Evolutionary conservation across 2,888 invertebrate species (phyloP), one percentile per base, ranked within the genome.

Genomic region (Candidula unifasciata): DNA sequence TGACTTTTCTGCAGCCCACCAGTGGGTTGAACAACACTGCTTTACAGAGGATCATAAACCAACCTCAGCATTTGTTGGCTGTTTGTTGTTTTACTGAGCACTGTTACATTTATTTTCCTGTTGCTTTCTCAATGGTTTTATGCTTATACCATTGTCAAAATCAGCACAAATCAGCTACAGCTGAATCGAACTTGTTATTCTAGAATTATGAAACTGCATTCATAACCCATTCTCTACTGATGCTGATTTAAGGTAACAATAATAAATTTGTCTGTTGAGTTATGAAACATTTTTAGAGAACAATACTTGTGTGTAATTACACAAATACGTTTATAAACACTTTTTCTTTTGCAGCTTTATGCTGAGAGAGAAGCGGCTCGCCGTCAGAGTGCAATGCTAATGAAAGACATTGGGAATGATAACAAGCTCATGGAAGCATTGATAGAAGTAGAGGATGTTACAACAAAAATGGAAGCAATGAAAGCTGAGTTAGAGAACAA

Each of bases 341-440:
- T 5, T 64, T 30, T 78, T 78, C 60, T 69, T 27, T 24, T n/a
- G n/a, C 52, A 92, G 92, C 88, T 90, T 78, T 86, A 89, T 74
- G 89, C 89, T 2, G 88, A 91, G 82, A 88, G 89, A 68, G 89
- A 89, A 54, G 91, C 90, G 76, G 90, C 91, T 74, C 89, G 89
- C 54, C 86, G 92, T 16, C 90, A 92, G 86, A 92, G 92, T 86
- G 86, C 87, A 60, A 89, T 89, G 60, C 85, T 92, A 71, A 82
- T 92, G 85, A 84, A 87, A 30, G 88, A 89, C 30, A 89, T 90
- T 21, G 87, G 89, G 0, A 87, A 89, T 2, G 89, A 92, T 54
- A 88, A 89, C 44, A 88, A 89, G 80, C 86, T 92, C 35, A 89
- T 90, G 87, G 88, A 89, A 64, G 91, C 92, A 13, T 80, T 92